Percentiles rank a stretch among this genome's conserved stretches.
Conservation (phyloP, 2,797 vertebrate species). For the Poecile montanus region DNA sequence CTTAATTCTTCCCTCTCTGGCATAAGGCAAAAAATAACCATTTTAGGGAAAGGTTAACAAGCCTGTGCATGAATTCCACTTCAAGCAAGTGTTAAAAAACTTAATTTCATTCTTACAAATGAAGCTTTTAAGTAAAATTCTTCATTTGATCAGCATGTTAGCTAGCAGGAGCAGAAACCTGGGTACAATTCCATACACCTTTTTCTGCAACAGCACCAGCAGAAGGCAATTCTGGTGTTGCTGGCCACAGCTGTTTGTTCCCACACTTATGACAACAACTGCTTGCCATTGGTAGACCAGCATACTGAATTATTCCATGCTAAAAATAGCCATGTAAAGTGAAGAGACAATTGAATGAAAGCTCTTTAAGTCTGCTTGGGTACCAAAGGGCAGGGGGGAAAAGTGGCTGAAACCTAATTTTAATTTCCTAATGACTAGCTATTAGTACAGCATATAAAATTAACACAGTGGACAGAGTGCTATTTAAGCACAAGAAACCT, state of each 20-base stretch:
- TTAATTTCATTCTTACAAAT: neutral
- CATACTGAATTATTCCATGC: neutral
- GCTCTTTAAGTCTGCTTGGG: neutral
- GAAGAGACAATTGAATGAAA: neutral
- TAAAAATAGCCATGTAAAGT: neutral
- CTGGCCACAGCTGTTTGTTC: neutral
- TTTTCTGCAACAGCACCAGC: neutral
- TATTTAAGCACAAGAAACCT: neutral
- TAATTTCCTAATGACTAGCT: neutral
- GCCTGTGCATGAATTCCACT: neutral
- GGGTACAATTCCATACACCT: neutral
- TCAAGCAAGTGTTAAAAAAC: neutral
- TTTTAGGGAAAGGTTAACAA: neutral
- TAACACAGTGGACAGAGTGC: neutral
- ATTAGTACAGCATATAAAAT: neutral
- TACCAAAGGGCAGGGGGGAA: neutral
- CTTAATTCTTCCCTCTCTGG: neutral
- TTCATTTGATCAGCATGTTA: neutral
- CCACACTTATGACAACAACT: neutral
- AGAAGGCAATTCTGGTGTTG: neutral
- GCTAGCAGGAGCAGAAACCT: neutral
- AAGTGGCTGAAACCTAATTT: neutral
- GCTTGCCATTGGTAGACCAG: neutral
- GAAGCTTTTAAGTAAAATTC: neutral
- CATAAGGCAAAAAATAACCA: neutral